phyloP scores from a whole-genome alignment of 2,797 vertebrate species.

The Lerista edwardsae region DNA sequence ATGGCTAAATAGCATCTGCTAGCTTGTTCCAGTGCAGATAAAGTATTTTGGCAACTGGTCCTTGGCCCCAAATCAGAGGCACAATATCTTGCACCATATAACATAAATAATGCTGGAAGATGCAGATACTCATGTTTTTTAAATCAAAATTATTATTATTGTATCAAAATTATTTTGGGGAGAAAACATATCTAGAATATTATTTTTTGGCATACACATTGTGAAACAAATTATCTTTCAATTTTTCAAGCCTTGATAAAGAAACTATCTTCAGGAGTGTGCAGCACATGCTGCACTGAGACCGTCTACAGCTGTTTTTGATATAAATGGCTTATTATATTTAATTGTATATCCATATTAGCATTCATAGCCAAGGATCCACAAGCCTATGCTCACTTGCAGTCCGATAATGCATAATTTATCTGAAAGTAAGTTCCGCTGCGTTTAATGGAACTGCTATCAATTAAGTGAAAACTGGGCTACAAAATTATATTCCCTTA shows the following conservation, averaged over 20 bases:
- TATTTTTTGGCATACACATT: neutral
- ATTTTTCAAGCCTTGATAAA: too few relatives aligned
- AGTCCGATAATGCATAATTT: neutral
- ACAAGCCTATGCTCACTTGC: neutral
- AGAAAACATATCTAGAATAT: neutral
- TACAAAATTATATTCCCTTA: too few relatives aligned
- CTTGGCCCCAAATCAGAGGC: neutral
- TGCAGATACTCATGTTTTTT: neutral
- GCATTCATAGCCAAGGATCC: neutral
- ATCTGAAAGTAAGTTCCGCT: neutral
- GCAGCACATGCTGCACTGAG: neutral
- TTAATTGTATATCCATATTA: neutral
- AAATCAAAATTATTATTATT: neutral
- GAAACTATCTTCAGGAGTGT: neutral
- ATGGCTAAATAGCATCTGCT: conserved; percentile 70
- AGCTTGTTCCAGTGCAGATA: conserved; percentile 36
- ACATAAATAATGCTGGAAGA: neutral
- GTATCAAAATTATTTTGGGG: neutral
- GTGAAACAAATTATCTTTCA: too few relatives aligned
- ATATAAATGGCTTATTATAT: neutral
- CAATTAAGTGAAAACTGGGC: neutral
- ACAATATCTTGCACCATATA: neutral
- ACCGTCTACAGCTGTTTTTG: neutral
- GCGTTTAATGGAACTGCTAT: neutral
- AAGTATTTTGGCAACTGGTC: conserved; percentile 30